Conservation (phyloP, 1,140 invertebrate species). For the Acromyrmex echinatior region DNA sequence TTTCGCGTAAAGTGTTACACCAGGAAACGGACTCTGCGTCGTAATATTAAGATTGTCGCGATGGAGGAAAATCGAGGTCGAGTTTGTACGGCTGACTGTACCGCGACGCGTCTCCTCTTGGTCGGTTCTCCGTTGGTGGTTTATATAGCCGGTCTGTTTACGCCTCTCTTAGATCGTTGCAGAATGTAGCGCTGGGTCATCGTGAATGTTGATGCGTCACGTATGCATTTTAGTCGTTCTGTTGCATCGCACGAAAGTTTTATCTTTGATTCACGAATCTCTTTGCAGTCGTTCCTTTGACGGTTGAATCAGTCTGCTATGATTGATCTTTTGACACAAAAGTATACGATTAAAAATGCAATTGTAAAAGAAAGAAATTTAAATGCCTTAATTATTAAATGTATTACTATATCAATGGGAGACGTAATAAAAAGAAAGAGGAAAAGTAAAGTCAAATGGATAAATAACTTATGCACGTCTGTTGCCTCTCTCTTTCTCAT, state of each 20-base stretch:
- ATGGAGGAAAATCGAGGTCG: slow-evolving; percentile 74
- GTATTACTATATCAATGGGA: slow-evolving; percentile 16
- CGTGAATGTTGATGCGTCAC: slow-evolving; percentile 70
- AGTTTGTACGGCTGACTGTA: slow-evolving; percentile 69
- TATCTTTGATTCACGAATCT: slow-evolving; percentile 5
- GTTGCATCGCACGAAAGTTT: slow-evolving; percentile 52
- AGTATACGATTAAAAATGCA: background rate
- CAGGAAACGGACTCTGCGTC: slow-evolving; percentile 41
- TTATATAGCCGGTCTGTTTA: slow-evolving; percentile 76
- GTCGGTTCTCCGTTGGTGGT: slow-evolving; percentile 73
- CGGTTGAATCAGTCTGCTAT: background rate
- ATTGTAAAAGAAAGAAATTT: background rate
- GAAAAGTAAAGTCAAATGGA: slow-evolving; percentile 1
- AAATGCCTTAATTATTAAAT: background rate
- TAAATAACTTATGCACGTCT: slow-evolving; percentile 13
- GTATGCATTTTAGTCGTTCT: slow-evolving; percentile 62
- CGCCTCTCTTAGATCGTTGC: slow-evolving; percentile 75
- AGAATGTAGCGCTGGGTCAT: slow-evolving; percentile 74
- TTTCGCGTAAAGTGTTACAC: slow-evolving; percentile 63
- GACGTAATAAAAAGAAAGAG: background rate
- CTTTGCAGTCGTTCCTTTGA: background rate
- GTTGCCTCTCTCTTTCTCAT: slow-evolving; percentile 14
- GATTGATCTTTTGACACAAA: background rate
- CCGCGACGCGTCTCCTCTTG: slow-evolving; percentile 62
- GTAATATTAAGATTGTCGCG: slow-evolving; percentile 63